Evolutionary conservation across 2,113 vertebrate genomes (phyloP), one percentile per base, ranked within the genome.

Genomic region (Tenrec ecaudatus): DNA sequence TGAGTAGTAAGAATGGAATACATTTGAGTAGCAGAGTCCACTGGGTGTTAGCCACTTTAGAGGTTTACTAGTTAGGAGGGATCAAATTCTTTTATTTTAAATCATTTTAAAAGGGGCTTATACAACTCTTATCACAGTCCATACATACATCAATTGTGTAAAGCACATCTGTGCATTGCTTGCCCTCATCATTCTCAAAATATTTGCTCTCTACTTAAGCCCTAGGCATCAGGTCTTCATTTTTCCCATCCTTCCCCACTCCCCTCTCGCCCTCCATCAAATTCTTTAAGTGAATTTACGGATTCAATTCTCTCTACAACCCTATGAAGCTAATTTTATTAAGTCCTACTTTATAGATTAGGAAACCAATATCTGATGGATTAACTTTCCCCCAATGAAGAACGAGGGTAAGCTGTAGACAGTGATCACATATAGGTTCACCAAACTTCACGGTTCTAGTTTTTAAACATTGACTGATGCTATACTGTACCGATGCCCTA

Each of bases 241-340:
- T n/a, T n/a, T n/a, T n/a, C n/a, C n/a, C n/a, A n/a, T n/a, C n/a
- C n/a, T n/a, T n/a, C n/a, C n/a, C n/a, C n/a, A n/a, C n/a, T n/a
- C n/a, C n/a, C n/a, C n/a, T n/a, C n/a, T n/a, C n/a, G n/a, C n/a
- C n/a, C n/a, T n/a, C n/a, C n/a, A 53, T 10, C 9, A 53, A 10
- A 10, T 53, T 43, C 4, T 31, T 38, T n/a, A 64, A 12, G n/a
- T 53, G 29, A 89, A 75, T 86, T 82, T 69, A 57, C 64, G 76
- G 60, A 80, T 80, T 96, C 89, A 90, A 90, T 88, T 86, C 15
- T 66, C 64, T 89, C 6, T 88, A 69, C 1, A 53, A 60, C 4
- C 14, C 66, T 71, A 33, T 1, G 22, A 64, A 12, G 27, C 27
- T 57, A 64, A 14, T 85, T 71, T 36, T 38, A 38, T 82, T 53